Percentiles rank a stretch among this genome's conserved stretches.
These are phyloP conservation scores for Mus spretus DNA, from an alignment of 2,797 vertebrate genomes.

Conservation along the genomic window DNA sequence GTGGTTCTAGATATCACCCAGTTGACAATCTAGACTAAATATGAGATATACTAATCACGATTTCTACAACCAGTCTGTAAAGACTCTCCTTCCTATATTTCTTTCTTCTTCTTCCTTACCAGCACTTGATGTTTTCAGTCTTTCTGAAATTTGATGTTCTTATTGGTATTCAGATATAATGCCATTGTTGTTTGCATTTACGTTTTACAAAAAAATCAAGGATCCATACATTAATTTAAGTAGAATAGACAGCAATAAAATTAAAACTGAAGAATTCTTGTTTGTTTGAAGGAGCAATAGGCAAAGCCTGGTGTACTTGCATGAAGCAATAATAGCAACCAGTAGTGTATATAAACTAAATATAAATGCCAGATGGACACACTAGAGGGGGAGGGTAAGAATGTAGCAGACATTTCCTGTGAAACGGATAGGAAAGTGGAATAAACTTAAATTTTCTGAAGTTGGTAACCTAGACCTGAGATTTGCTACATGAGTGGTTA, in stretches of 20 bases:
- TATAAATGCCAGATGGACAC: neutral
- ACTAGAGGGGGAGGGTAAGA: neutral
- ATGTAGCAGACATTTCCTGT: neutral
- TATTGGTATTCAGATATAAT: neutral
- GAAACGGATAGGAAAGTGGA: neutral
- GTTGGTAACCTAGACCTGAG: neutral
- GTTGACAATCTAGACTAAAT: neutral
- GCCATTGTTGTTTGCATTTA: neutral
- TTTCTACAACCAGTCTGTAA: neutral
- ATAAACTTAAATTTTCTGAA: conserved; percentile 19
- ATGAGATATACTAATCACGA: neutral
- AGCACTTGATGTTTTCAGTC: neutral
- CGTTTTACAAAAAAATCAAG: neutral
- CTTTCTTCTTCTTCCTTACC: neutral
- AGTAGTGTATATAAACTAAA: conserved; percentile 18
- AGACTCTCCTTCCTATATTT: neutral
- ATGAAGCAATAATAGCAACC: neutral
- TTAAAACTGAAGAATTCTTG: neutral
- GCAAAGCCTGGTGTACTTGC: neutral
- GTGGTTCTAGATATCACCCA: neutral
- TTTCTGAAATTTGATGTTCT: neutral
- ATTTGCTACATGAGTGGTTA: neutral
- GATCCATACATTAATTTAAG: neutral
- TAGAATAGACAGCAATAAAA: neutral
- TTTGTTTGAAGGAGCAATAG: neutral